A percentile compares a stretch with the other conserved stretches of the same genome.
These are phyloP conservation scores for Lampris incognitus DNA, from an alignment of 2,113 vertebrate genomes.

Conservation along the genomic window DNA sequence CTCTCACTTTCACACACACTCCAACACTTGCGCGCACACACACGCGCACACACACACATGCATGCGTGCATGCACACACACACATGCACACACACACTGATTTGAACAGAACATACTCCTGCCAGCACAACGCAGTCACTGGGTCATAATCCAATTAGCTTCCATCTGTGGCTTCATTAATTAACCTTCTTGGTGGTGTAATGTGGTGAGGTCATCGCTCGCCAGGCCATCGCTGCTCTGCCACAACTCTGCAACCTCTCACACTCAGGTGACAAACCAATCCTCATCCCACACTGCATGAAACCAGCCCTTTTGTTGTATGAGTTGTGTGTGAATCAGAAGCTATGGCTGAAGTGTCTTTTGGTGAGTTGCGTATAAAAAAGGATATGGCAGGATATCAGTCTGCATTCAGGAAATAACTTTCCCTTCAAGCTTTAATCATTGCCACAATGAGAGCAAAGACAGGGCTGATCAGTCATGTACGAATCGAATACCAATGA, in stretches of 20 bases:
- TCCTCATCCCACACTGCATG: conserved; percentile 23
- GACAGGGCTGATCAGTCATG: too few relatives aligned
- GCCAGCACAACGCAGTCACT: conserved; percentile 52
- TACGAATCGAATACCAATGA: not conserved
- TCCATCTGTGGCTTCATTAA: conserved; percentile 71
- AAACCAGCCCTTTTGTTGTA: conserved; percentile 27
- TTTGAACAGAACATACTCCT: not conserved
- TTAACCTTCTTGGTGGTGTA: conserved; percentile 69
- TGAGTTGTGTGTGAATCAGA: conserved; percentile 63
- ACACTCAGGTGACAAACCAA: conserved; percentile 24
- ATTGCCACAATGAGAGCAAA: too few relatives aligned
- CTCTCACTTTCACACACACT: not conserved
- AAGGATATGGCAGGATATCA: not conserved
- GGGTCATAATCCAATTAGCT: conserved; percentile 72
- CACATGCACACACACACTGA: conserved; percentile 11
- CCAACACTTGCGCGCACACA: not conserved
- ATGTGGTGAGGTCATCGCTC: conserved; percentile 46
- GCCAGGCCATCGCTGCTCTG: conserved; percentile 22
- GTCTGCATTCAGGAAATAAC: too few relatives aligned
- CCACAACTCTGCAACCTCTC: conserved; percentile 24
- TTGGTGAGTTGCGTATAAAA: not conserved
- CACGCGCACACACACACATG: not conserved
- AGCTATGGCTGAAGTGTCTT: not conserved
- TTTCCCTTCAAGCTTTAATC: too few relatives aligned
- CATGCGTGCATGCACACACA: conserved; percentile 21